Conservation (phyloP, 2,797 vertebrate species). For the Phoebastria nigripes region DNA sequence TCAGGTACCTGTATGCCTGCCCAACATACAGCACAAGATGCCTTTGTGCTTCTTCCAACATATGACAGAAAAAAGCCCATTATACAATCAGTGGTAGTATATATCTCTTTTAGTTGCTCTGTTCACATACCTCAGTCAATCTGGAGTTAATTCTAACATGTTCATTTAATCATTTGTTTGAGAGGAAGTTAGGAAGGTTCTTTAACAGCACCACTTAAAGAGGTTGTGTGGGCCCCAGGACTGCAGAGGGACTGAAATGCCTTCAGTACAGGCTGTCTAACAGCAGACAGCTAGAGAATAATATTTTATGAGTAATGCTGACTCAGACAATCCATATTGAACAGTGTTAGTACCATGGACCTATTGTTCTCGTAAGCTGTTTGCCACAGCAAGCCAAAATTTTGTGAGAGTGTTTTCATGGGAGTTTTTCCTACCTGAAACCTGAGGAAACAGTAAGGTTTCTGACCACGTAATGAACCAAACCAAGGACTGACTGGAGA, state of each 20-base stretch:
- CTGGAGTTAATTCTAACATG: not conserved
- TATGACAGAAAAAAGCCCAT: not conserved
- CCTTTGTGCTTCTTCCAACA: not conserved
- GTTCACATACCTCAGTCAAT: not conserved
- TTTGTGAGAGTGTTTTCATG: not conserved
- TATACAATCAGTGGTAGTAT: not conserved
- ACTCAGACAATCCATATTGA: not conserved
- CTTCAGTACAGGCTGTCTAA: not conserved
- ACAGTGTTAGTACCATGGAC: not conserved
- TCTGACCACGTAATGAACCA: not conserved
- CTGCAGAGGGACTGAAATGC: not conserved
- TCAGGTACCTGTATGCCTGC: not conserved
- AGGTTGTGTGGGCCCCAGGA: not conserved
- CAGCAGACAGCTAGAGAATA: not conserved
- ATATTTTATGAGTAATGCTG: not conserved
- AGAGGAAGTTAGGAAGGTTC: not conserved
- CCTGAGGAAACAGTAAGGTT: not conserved
- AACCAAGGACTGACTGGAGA: not conserved
- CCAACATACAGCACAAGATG: not conserved
- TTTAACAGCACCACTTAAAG: not conserved
- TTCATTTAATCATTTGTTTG: not conserved
- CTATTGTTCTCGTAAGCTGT: not conserved
- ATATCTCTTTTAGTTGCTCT: not conserved
- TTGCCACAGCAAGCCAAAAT: not conserved
- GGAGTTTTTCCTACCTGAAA: not conserved